These are phyloP conservation scores for Toxonevra muliebris DNA, from an alignment of 2,888 invertebrate genomes.

Conservation along the genomic window DNA sequence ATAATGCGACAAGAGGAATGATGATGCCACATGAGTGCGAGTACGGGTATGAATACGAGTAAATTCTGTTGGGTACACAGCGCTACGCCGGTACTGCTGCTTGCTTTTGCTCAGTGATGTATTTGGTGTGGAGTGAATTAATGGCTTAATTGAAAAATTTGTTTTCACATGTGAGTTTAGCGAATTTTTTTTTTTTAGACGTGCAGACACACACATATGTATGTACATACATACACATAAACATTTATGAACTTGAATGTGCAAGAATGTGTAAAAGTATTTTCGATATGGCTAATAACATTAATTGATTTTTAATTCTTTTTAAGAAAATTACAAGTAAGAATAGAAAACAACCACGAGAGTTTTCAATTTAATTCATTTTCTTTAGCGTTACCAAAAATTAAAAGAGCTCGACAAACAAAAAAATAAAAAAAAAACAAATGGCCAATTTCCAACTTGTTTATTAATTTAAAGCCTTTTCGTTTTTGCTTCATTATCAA, in stretches of 20 bases:
- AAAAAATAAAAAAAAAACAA: no score
- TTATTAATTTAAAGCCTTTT: no score
- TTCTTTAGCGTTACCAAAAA: no score
- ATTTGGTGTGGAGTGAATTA: slow-evolving; percentile 56
- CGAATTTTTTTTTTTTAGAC: neutral
- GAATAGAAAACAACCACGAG: no score
- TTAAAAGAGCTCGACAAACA: no score
- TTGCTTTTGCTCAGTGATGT: slow-evolving; percentile 28
- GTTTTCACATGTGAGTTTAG: slow-evolving; percentile 53
- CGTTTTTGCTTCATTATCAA: no score
- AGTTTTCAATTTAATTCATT: no score
- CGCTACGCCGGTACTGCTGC: slow-evolving; percentile 3
- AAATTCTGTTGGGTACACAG: slow-evolving; percentile 24
- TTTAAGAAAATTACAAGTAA: no score
- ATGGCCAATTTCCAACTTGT: no score
- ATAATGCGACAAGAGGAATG: slow-evolving; percentile 61
- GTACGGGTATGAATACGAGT: slow-evolving; percentile 28
- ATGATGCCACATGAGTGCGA: slow-evolving; percentile 34
- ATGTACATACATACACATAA: neutral
- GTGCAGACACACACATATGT: neutral
- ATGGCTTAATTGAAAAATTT: slow-evolving; percentile 65
- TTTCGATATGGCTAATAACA: neutral
- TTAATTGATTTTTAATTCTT: no score
- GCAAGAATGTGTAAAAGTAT: neutral
- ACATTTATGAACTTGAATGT: neutral